Evolutionary conservation across 2,797 vertebrate genomes (phyloP).

Genomic region (Cossypha heuglini): DNA sequence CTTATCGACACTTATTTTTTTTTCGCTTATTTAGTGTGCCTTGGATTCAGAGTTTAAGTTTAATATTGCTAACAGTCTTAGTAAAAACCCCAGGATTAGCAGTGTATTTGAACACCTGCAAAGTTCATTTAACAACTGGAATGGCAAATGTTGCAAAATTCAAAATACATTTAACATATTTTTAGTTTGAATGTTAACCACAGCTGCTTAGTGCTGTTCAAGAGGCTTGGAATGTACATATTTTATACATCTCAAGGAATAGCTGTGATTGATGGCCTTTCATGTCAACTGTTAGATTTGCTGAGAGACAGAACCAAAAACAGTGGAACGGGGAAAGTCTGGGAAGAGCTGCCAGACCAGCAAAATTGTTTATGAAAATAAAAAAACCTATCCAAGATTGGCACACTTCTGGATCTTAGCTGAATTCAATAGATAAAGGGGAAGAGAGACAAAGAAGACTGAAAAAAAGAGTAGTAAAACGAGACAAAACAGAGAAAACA

Average conservation of each 20-base stretch:
- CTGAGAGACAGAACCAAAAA: slow-evolving; percentile 52
- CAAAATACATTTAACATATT: slow-evolving; percentile 72
- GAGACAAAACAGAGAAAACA: neutral
- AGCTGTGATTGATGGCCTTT: slow-evolving; percentile 68
- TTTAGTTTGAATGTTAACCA: slow-evolving; percentile 68
- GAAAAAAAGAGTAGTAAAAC: neutral
- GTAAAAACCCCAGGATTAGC: slow-evolving; percentile 63
- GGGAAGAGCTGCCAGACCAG: slow-evolving; percentile 17
- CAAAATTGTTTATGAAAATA: slow-evolving; percentile 1
- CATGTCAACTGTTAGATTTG: slow-evolving; percentile 63
- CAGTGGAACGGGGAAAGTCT: neutral
- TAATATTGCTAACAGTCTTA: slow-evolving; percentile 69
- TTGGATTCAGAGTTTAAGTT: slow-evolving; percentile 52
- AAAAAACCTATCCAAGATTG: neutral
- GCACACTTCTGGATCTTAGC: neutral
- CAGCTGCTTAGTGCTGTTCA: slow-evolving; percentile 68
- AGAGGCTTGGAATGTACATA: slow-evolving; percentile 51
- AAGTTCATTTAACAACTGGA: slow-evolving; percentile 74
- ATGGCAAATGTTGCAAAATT: slow-evolving; percentile 71
- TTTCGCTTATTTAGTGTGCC: slow-evolving; percentile 38
- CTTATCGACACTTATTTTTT: slow-evolving; percentile 41
- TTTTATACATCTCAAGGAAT: slow-evolving; percentile 58
- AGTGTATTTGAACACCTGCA: slow-evolving; percentile 77
- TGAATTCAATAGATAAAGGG: neutral
- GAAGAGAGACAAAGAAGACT: neutral